Evolutionary conservation across 2,888 invertebrate genomes (phyloP).

Genomic region (Eupelmus urozonus): DNA sequence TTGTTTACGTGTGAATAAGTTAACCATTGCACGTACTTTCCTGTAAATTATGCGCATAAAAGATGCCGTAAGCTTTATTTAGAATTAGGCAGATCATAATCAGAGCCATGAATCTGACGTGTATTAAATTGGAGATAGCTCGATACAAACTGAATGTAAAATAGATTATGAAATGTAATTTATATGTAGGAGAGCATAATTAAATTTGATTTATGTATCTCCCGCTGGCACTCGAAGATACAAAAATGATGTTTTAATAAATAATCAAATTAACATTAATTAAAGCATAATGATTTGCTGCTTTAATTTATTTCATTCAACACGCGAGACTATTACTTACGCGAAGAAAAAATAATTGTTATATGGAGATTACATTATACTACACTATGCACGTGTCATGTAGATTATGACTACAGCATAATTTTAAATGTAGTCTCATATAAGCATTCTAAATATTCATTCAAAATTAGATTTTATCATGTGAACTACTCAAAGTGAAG

Average conservation of each 20-base stretch:
- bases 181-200: conserved; percentile 10
- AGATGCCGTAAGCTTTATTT: conserved; percentile 23
- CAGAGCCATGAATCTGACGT: background rate
- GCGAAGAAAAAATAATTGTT: conserved; percentile 1
- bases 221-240: background rate
- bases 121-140: conserved; percentile 33
- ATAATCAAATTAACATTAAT: conserved; percentile 35
- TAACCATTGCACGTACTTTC: conserved; percentile 26
- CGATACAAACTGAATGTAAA: conserved; percentile 30
- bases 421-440: no score
- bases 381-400: background rate
- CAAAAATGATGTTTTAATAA: conserved; percentile 39
- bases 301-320: background rate
- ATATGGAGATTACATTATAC: background rate
- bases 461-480: no score
- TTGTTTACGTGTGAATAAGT: conserved; percentile 32
- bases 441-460: no score
- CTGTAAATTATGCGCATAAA: conserved; percentile 46
- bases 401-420: background rate
- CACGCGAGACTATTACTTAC: background rate
- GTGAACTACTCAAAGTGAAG: no score
- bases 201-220: conserved; percentile 36
- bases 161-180: conserved; percentile 27
- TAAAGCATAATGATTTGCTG: conserved; percentile 30
- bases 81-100: conserved; percentile 41